phyloP scores from a whole-genome alignment of 2,113 vertebrate genomes.

The Platycercus adscitus region DNA sequence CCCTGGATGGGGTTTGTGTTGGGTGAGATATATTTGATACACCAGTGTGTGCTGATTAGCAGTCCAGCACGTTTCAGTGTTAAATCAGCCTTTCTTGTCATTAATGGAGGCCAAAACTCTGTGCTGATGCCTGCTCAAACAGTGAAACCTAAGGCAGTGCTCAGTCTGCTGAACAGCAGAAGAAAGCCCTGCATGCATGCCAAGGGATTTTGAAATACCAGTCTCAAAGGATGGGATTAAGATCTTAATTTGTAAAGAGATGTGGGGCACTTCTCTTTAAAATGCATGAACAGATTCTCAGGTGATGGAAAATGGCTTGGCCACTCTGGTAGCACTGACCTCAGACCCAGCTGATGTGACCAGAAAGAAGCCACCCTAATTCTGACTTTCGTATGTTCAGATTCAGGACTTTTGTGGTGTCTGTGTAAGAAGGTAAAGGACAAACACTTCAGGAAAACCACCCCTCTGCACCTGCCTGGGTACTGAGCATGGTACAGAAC shows the following conservation, averaged over 20 bases:
- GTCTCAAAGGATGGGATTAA: neutral
- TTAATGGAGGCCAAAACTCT: neutral
- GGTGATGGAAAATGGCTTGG: neutral
- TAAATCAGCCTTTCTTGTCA: neutral
- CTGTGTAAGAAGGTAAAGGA: neutral
- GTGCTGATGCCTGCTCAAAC: accelerated
- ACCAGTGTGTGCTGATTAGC: neutral
- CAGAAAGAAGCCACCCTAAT: neutral
- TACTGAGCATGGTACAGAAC: neutral
- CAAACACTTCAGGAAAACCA: neutral
- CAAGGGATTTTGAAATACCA: neutral
- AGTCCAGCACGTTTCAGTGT: neutral
- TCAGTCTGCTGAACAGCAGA: neutral
- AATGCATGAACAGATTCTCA: neutral
- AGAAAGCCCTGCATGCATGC: neutral
- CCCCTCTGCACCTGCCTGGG: neutral
- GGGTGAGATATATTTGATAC: too few species aligned
- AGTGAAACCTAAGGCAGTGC: neutral
- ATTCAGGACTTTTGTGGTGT: neutral
- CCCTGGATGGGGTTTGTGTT: neutral
- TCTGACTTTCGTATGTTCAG: neutral
- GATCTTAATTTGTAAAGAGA: neutral
- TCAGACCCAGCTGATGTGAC: neutral
- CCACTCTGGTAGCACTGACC: too few species aligned
- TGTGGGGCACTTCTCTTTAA: neutral